A percentile compares a stretch with the other conserved stretches of the same genome.
phyloP scores from a whole-genome alignment of 2,113 vertebrate genomes.

The Apodemus sylvaticus region DNA sequence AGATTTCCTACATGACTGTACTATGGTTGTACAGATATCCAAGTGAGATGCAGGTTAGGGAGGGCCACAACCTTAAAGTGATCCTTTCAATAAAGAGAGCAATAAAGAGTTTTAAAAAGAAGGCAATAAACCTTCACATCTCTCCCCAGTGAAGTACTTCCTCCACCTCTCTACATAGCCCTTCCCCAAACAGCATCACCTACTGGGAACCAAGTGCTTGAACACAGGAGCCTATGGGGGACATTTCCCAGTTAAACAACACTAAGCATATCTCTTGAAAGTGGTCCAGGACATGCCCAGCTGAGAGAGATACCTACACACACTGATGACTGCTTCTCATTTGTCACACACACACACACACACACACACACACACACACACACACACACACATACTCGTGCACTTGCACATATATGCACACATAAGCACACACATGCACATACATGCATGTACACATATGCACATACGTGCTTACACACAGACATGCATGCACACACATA shows the following conservation, averaged over 20 bases:
- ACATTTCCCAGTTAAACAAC: background rate
- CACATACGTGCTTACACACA: no score
- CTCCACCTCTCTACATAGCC: background rate
- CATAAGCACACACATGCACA: background rate
- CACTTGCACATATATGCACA: background rate
- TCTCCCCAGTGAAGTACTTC: background rate
- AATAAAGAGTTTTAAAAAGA: background rate
- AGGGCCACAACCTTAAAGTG: background rate
- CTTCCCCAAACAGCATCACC: background rate
- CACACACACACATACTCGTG: background rate
- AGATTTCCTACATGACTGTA: background rate
- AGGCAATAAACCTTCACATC: background rate
- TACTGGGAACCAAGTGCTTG: background rate
- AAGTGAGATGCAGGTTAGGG: background rate
- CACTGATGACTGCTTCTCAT: background rate
- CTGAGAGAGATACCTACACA: background rate
- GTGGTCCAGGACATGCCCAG: background rate
- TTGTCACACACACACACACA: background rate
- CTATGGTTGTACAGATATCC: background rate
- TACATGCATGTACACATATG: background rate
- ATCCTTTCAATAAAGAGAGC: background rate
- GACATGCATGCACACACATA: fast-evolving
- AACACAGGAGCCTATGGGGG: no score
- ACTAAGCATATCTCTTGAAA: background rate
- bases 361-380: background rate